phyloP scores from a whole-genome alignment of 2,888 invertebrate species.

The Anorthoa munda region DNA sequence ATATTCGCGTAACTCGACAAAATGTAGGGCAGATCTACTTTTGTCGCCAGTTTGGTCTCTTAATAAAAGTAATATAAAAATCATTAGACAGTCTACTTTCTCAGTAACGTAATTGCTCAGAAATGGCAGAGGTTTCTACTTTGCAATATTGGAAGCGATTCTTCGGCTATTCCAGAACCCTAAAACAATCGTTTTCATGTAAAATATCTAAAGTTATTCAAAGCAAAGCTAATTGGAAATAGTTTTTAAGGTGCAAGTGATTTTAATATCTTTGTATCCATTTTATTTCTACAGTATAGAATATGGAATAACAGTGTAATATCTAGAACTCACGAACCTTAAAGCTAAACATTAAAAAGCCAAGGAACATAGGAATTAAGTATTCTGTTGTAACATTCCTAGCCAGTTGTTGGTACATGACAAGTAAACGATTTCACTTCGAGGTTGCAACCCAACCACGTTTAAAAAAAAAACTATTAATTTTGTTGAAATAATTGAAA shows the following conservation, averaged over 20 bases:
- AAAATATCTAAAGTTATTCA: background rate
- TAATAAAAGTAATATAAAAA: too few species aligned
- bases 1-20: too few species aligned
- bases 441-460: background rate
- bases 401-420: slow-evolving; percentile 2
- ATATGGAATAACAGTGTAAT: background rate
- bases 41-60: too few species aligned
- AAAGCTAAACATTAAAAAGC: slow-evolving; percentile 40
- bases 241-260: background rate
- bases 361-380: slow-evolving; percentile 44
- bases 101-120: background rate
- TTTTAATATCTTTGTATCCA: background rate
- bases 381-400: background rate
- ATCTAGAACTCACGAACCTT: slow-evolving; percentile 24
- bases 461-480: background rate
- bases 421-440: background rate
- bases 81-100: too few species aligned
- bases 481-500: too few species aligned
- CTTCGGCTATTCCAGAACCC: background rate
- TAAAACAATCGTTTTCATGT: background rate
- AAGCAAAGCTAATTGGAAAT: background rate
- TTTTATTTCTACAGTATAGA: slow-evolving; percentile 10
- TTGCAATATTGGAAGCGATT: slow-evolving; percentile 1
- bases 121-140: background rate
- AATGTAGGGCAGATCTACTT: too few species aligned